Evolutionary conservation across 2,797 vertebrate genomes (phyloP).

Genomic region (Syngnathus acus): DNA sequence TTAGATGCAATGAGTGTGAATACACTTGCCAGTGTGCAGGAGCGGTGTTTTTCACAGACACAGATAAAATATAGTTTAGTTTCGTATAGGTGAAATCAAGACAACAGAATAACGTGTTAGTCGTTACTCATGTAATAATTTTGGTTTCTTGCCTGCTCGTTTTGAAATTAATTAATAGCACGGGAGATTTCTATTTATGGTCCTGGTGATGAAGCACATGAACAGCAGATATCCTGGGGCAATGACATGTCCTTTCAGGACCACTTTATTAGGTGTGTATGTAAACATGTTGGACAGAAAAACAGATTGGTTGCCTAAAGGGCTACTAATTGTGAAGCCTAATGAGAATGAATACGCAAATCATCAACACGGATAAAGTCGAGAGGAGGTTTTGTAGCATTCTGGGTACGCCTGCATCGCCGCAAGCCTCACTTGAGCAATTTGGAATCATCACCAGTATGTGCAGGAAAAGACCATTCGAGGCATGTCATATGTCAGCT

Average conservation of each 20-base stretch:
- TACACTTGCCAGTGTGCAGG: background rate
- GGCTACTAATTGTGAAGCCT: slow-evolving; percentile 59
- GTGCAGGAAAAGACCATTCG: slow-evolving; percentile 52
- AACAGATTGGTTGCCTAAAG: slow-evolving; percentile 65
- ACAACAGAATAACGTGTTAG: background rate
- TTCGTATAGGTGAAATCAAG: background rate
- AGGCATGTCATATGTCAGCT: slow-evolving; percentile 22
- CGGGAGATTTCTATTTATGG: slow-evolving; percentile 69
- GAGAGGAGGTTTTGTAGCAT: slow-evolving; percentile 31
- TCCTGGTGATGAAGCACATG: slow-evolving; percentile 70
- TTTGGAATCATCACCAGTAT: slow-evolving; percentile 55
- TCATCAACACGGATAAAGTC: slow-evolving; percentile 48
- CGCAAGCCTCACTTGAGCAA: slow-evolving; percentile 56
- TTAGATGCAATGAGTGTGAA: background rate
- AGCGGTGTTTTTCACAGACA: background rate
- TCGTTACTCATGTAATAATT: slow-evolving; percentile 46
- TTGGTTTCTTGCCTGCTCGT: slow-evolving; percentile 33
- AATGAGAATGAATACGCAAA: slow-evolving; percentile 71
- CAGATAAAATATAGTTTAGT: background rate
- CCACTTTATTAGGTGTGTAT: slow-evolving; percentile 59
- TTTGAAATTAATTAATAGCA: slow-evolving; percentile 57
- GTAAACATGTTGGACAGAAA: slow-evolving; percentile 62
- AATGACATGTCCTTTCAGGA: slow-evolving; percentile 59
- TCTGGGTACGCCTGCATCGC: slow-evolving; percentile 24
- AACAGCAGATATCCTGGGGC: slow-evolving; percentile 72